phyloP scores from a whole-genome alignment of 2,113 vertebrate genomes.

The Lates calcarifer region DNA sequence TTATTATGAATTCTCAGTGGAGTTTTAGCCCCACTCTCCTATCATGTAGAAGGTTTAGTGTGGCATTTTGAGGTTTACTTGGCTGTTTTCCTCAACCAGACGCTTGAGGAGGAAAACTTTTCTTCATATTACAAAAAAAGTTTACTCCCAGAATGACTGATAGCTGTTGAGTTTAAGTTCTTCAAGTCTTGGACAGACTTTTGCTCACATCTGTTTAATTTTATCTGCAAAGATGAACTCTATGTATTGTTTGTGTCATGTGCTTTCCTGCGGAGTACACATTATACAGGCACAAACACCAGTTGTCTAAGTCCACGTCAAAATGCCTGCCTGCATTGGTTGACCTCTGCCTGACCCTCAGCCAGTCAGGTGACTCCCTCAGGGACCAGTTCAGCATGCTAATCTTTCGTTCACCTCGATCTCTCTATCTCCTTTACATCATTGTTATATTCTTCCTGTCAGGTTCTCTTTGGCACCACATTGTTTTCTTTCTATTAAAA shows the following conservation, averaged over 20 bases:
- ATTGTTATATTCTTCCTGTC: background rate
- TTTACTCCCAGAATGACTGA: background rate
- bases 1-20: conserved; percentile 28
- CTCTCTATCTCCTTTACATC: background rate
- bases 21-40: background rate
- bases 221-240: background rate
- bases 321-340: conserved; percentile 6
- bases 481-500: background rate
- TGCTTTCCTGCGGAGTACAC: background rate
- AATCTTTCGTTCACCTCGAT: background rate
- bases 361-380: conserved; percentile 20
- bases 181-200: background rate
- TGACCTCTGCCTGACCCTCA: conserved; percentile 29
- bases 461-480: conserved; percentile 8
- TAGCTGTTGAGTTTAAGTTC: background rate
- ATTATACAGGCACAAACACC: conserved; percentile 9
- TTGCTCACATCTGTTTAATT: background rate
- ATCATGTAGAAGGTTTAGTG: conserved; percentile 10
- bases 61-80: background rate
- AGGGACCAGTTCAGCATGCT: conserved; percentile 11
- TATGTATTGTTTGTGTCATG: background rate
- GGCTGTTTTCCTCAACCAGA: background rate
- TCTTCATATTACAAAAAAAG: background rate
- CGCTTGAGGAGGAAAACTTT: background rate
- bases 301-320: conserved; percentile 1